Evolutionary conservation across 2,797 vertebrate genomes (phyloP).

Genomic region (Lagocephalus sceleratus): DNA sequence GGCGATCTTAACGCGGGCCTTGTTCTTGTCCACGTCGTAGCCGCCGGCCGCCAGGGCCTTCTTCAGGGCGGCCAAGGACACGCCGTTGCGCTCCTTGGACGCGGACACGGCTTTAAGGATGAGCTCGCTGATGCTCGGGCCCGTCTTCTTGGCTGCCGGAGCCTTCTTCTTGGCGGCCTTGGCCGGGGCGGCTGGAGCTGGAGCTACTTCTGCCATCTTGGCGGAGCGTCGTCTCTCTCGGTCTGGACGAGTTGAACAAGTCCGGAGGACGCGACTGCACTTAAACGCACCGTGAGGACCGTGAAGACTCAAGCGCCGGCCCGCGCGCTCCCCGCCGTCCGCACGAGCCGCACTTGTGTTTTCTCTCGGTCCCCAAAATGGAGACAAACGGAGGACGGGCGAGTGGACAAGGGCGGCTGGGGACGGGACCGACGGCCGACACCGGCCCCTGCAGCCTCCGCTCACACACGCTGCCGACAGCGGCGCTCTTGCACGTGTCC

Average conservation of each 20-base stretch:
- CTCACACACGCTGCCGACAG: not conserved
- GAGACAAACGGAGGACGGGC: not conserved
- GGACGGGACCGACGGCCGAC: not conserved
- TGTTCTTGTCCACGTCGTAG: slow-evolving; percentile 67
- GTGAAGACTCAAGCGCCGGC: not conserved
- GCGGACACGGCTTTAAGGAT: slow-evolving; percentile 54
- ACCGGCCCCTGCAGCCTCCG: not conserved
- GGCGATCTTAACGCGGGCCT: not conserved
- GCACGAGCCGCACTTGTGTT: not conserved
- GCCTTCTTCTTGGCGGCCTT: not conserved
- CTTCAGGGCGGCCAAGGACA: slow-evolving; percentile 74
- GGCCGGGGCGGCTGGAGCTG: not conserved
- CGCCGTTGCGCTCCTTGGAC: slow-evolving; percentile 34
- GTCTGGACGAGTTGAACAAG: not conserved
- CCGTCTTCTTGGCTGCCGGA: not conserved
- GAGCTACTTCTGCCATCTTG: not conserved
- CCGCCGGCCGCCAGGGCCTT: slow-evolving; percentile 71
- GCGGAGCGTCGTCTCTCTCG: not conserved
- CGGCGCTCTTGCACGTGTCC: too few relatives aligned
- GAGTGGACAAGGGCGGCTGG: not conserved
- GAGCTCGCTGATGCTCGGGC: slow-evolving; percentile 9
- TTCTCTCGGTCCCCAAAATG: not conserved
- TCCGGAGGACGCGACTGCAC: not conserved
- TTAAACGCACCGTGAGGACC: not conserved
- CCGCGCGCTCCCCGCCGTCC: not conserved